Base-by-base conservation (phyloP, 2,888 invertebrate species). In the Acanthacorydalis orientalis region DNA sequence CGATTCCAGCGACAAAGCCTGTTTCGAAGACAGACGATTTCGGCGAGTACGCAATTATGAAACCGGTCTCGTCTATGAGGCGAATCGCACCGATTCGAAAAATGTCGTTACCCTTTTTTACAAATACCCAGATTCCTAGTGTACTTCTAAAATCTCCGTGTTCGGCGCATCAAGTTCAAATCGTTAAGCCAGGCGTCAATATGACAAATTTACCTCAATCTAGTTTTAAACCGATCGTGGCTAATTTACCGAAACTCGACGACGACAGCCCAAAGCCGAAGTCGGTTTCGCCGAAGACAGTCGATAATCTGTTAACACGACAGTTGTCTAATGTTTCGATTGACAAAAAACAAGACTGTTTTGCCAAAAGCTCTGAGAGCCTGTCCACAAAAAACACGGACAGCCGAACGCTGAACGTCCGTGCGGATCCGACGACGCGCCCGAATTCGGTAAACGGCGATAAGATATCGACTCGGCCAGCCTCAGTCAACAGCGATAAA, bases 11-110 rank as follows among this genome's bases (percentile, higher is more conserved):
- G 43, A 49, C 38, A 40, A 50, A 48, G 15, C 48, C 53, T 47
- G 39, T 35, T 7, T 45, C 43, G n/a, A 48, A 47, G 35, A 50
- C 48, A 35, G 51, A 49, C 32, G 44, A 46, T 45, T 37, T 7
- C 11, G 68, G 68, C 47, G 72, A 72, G 56, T 74, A 75, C 59
- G 72, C 74, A 48, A 60, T 69, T 48, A 67, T 75, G 60, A 64
- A 64, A 50, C 62, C 62, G 3, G 55, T 16, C 10, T 10, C n/a
- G 14, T 35, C 45, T 9, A 15, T 8, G n/a, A 33, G 43, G 16
- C 42, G n/a, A 7, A 40, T 31, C 7, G 7, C 38, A 40, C 44
- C 48, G n/a, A 33, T 49, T 15, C 42, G 46, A n/a, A 47, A 50
- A 45, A 46, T 44, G 9, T 50, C 51, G 7, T 38, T 44, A 1